Evolutionary conservation across 2,888 invertebrate genomes (phyloP), one percentile per base, ranked within the genome.

Genomic region (Latrodectus elegans): DNA sequence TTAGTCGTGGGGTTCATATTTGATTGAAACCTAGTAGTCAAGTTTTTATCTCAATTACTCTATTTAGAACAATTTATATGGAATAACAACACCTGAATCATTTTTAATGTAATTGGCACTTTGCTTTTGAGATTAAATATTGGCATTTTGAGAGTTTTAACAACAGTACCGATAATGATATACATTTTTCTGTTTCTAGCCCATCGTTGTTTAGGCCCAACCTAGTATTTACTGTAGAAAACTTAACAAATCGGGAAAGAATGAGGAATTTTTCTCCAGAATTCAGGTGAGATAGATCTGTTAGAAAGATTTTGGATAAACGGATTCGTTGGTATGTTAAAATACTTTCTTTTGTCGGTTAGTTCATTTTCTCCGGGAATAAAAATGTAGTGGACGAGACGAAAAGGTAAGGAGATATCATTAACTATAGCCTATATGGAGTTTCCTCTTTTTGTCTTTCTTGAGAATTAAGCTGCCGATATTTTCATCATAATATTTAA

Each of bases 291-390:
- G 60, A 60, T 60, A 60, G 12, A 60, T 60, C n/a, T 60, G 60
- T 60, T 60, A 15, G 60, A 60, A 15, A 15, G 14, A n/a, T 15
- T 15, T 60, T 15, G 60, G 60, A 60, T 60, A n/a, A 15, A 60
- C 60, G 60, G n/a, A 60, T 15, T 60, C 60, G 60, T 60, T 60
- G 60, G 60, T 60, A 60, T 60, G 60, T 60, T 60, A n/a, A 60
- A 15, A 60, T 11, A 60, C n/a, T 60, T 60, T 15, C n/a, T 60
- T 15, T 60, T 60, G 60, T n/a, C 60, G 60, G 60, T 15, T n/a
- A 60, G 60, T 60, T n/a, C 12, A 60, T 60, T 15, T 12, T 60
- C 60, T n/a, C n/a, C 60, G 8, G 8, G n/a, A 12, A 60, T 15
- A 60, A 15, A 15, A 60, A 15, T 15, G 12, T 15, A 60, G n/a